Percentiles rank a stretch among this genome's conserved stretches.
phyloP scores from a whole-genome alignment of 2,888 invertebrate species.

The Idaea dimidiata region DNA sequence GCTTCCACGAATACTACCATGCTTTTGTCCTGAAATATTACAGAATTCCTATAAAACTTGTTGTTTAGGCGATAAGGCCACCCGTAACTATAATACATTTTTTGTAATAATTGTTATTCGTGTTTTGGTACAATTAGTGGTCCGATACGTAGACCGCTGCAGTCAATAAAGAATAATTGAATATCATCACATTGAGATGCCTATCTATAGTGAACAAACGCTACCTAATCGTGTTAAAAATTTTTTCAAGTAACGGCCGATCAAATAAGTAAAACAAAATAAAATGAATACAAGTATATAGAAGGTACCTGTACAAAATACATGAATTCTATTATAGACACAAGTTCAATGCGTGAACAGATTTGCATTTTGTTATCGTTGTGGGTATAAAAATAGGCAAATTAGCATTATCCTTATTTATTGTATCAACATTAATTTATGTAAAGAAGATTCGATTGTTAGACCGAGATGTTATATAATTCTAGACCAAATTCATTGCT shows the following conservation, averaged over 20 bases:
- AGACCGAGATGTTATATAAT: neutral
- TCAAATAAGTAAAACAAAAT: neutral
- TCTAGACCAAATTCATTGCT: neutral
- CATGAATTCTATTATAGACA: neutral
- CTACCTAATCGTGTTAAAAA: too few species aligned
- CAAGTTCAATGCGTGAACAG: neutral
- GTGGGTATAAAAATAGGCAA: neutral
- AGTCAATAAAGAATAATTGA: too few species aligned
- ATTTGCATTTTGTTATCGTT: neutral
- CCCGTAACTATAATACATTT: too few species aligned
- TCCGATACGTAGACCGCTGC: too few species aligned
- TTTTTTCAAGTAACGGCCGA: too few species aligned
- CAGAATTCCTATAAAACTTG: too few species aligned
- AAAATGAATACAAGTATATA: neutral
- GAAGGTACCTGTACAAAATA: neutral
- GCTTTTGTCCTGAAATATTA: slow-evolving; percentile 88
- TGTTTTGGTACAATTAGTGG: too few species aligned
- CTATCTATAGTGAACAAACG: too few species aligned
- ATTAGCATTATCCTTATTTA: neutral
- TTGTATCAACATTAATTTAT: neutral
- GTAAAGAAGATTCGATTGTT: neutral
- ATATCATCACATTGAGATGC: too few species aligned
- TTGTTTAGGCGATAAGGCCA: too few species aligned
- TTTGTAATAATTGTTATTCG: too few species aligned
- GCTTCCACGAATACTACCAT: slow-evolving; percentile 98